Evolutionary conservation across 2,888 invertebrate genomes (phyloP).

Genomic region (Microdon myrmicae): DNA sequence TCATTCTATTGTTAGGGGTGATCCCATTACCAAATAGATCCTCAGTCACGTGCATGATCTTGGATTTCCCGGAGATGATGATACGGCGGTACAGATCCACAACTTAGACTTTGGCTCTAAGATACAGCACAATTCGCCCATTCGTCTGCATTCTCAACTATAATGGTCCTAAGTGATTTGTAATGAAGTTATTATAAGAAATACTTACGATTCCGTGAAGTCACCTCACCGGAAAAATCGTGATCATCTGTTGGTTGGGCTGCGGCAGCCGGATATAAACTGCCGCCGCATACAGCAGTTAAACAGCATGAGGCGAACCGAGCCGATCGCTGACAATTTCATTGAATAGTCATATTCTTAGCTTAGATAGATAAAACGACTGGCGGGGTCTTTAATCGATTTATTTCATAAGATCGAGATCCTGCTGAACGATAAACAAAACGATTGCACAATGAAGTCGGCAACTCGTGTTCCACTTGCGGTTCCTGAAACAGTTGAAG

Average conservation of each 20-base stretch:
- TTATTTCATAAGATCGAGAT: slow-evolving; percentile 13
- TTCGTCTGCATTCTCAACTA: slow-evolving; percentile 32
- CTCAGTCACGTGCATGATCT: slow-evolving; percentile 54
- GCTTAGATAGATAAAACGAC: slow-evolving; percentile 14
- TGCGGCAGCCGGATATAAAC: slow-evolving; percentile 24
- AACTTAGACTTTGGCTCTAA: slow-evolving; percentile 9
- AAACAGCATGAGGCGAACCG: slow-evolving; percentile 8
- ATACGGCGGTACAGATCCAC: slow-evolving; percentile 26
- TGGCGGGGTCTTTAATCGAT: slow-evolving; percentile 27
- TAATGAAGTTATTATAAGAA: slow-evolving; percentile 54
- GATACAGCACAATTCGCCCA: slow-evolving; percentile 4
- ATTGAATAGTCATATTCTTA: slow-evolving; percentile 21
- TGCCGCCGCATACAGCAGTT: slow-evolving; percentile 16
- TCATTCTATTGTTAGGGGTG: slow-evolving; percentile 53
- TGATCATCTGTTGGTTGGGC: slow-evolving; percentile 35
- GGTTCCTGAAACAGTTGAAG: slow-evolving; percentile 26
- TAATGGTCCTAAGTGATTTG: slow-evolving; percentile 54
- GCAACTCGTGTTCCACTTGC: slow-evolving; percentile 10
- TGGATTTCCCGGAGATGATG: slow-evolving; percentile 50
- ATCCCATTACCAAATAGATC: slow-evolving; percentile 54
- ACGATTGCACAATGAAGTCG: slow-evolving; percentile 25
- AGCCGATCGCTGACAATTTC: slow-evolving; percentile 32
- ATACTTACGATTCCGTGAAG: slow-evolving; percentile 51
- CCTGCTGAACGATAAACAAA: slow-evolving; percentile 18
- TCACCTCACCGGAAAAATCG: slow-evolving; percentile 52